Base-by-base conservation (phyloP, 2,888 invertebrate species). In the Lochmaea capreae region DNA sequence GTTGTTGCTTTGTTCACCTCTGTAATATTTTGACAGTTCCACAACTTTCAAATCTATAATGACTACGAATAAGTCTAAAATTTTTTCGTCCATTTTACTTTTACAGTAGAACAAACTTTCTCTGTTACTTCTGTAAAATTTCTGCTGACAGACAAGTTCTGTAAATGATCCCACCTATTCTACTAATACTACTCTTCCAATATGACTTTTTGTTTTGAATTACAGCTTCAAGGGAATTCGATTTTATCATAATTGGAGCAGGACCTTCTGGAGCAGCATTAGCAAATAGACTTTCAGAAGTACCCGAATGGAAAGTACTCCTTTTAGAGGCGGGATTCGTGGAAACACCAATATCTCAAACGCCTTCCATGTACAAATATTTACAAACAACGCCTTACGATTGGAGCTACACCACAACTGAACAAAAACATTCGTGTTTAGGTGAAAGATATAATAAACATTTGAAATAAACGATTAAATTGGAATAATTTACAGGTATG, bases 221-320 rank as follows among this genome's bases (percentile, higher is more conserved):
- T 74, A 12, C 46, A 75, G 75, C 65, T 26, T 61, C 68, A 33
- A 89, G 67, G 5, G 73, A 76, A 39, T 89, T 85, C 80, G 89
- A 89, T 77, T 89, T 88, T 71, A 86, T 89, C 70, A 83, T 89
- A 9, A 86, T 89, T 6, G 89, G 89, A 2, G 87, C 88, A 3
- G 89, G 89, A 9, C 85, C 88, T 1, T 86, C 89, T 3, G 90
- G 90, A 1, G 86, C 89, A 4, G 88, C 89, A 10, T 82, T 90
- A 54, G 90, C 89, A 0, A 86, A 86, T 73, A 84, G 90, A 65
- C 83, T 90, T 10, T 88, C 89, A 54, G 90, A 90, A 77, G 82
- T 86, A 65, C 82, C 84, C 0, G 73, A 82, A 6, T 88, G 87
- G 87, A 82, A 80, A 26, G 74, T 86, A 1, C 80, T 86, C 0